Conservation (phyloP, 2,113 vertebrate genomes). For the Artemisiospiza belli region DNA sequence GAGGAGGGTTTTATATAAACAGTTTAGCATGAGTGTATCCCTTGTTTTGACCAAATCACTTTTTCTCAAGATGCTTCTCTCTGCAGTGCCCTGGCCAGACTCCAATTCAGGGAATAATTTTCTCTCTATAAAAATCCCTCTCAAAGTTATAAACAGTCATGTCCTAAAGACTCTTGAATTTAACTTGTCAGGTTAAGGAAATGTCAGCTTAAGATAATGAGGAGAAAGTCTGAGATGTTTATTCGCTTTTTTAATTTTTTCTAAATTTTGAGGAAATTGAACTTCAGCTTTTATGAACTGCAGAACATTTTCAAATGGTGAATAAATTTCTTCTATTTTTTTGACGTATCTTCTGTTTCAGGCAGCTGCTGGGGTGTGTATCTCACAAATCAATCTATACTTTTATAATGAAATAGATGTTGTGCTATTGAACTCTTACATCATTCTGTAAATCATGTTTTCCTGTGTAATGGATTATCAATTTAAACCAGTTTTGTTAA, state of each 20-base stretch:
- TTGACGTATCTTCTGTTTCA: not conserved
- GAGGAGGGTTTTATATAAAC: slow-evolving; percentile 39
- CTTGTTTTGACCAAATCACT: slow-evolving; percentile 43
- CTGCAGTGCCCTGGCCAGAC: slow-evolving; percentile 37
- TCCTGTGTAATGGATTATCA: not conserved
- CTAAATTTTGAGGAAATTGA: not conserved
- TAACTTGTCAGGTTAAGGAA: slow-evolving; percentile 33
- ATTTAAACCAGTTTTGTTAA: not conserved
- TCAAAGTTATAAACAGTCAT: not conserved
- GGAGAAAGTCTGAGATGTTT: not conserved
- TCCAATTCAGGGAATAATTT: slow-evolving; percentile 47
- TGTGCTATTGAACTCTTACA: not conserved
- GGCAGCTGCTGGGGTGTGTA: slow-evolving; percentile 29
- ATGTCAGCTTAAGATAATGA: slow-evolving; percentile 10
- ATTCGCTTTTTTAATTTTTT: not conserved
- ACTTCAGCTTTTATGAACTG: not conserved
- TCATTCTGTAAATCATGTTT: not conserved
- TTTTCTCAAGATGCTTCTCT: slow-evolving; percentile 37
- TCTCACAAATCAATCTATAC: slow-evolving; percentile 10
- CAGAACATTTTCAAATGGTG: not conserved
- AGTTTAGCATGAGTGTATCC: not conserved
- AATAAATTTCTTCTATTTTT: not conserved
- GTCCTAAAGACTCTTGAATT: slow-evolving; percentile 25
- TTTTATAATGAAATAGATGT: not conserved
- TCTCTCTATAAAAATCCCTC: slow-evolving; percentile 48